Evolutionary conservation across 2,113 vertebrate genomes (phyloP).

Genomic region (Laterallus jamaicensis): DNA sequence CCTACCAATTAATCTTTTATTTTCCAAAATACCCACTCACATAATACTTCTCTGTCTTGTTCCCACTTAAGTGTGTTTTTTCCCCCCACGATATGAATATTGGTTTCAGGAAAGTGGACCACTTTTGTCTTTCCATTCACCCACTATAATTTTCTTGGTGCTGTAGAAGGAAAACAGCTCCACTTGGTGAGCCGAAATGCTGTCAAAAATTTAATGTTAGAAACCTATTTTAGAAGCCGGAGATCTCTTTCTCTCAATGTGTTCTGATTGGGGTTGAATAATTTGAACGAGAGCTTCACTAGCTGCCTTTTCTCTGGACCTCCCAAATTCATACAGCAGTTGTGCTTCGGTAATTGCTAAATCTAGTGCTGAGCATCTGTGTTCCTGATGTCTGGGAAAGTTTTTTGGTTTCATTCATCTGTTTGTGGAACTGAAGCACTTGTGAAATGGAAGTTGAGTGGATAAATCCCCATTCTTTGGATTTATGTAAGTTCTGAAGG

Average conservation of each 20-base stretch:
- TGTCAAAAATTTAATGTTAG: neutral
- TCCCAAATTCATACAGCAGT: neutral
- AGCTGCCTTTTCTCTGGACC: neutral
- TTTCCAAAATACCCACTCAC: neutral
- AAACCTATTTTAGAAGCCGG: neutral
- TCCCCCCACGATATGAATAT: fast-evolving
- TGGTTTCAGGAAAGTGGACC: neutral
- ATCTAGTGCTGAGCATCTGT: neutral
- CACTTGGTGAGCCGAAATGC: neutral
- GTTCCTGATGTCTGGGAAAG: neutral
- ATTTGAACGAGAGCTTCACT: neutral
- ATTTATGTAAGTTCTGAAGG: neutral
- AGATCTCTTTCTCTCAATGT: neutral
- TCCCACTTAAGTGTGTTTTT: neutral
- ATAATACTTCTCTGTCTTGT: neutral
- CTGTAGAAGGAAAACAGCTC: neutral
- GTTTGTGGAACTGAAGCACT: neutral
- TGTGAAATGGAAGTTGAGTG: neutral
- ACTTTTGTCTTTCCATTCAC: neutral
- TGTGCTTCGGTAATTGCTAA: neutral
- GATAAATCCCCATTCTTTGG: neutral
- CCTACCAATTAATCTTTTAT: neutral
- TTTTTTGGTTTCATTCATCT: neutral
- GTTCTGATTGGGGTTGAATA: neutral
- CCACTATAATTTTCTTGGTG: neutral